Percentiles rank a stretch among this genome's conserved stretches.
Evolutionary conservation across 2,113 vertebrate species (phyloP).

Genomic region (Morone chrysops): DNA sequence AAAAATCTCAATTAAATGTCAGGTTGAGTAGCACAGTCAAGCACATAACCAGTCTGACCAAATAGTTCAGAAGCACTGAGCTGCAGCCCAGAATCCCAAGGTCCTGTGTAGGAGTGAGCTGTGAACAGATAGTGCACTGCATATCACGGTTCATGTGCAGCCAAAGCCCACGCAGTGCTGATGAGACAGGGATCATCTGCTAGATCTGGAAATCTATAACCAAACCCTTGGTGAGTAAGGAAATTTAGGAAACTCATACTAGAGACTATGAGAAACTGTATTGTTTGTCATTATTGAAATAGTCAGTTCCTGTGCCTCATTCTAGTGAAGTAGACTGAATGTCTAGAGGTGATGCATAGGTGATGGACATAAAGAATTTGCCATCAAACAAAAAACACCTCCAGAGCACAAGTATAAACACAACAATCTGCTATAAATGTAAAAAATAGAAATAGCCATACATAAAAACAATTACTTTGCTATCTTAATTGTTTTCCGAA

Average conservation of each 20-base stretch:
- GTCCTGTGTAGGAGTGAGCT: slow-evolving; percentile 75
- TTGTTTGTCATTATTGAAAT: slow-evolving; percentile 1
- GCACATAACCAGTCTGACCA: slow-evolving; percentile 43
- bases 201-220: slow-evolving; percentile 62
- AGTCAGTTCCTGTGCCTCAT: background rate
- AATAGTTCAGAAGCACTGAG: slow-evolving; percentile 46
- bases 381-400: slow-evolving; percentile 26
- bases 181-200: slow-evolving; percentile 68
- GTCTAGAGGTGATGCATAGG: background rate
- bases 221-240: background rate
- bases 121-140: slow-evolving; percentile 55
- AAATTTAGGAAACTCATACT: slow-evolving; percentile 24
- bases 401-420: background rate
- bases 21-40: slow-evolving; percentile 52
- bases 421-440: slow-evolving; percentile 38
- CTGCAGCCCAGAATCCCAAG: slow-evolving; percentile 61
- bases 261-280: background rate
- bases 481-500: slow-evolving; percentile 84
- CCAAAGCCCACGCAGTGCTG: slow-evolving; percentile 66
- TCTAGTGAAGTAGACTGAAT: background rate
- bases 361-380: slow-evolving; percentile 11
- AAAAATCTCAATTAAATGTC: slow-evolving; percentile 18
- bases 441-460: slow-evolving; percentile 65
- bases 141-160: slow-evolving; percentile 64
- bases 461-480: slow-evolving; percentile 77